These are phyloP conservation scores for Drosophila chauvacae DNA, from an alignment of 1,140 invertebrate species.

Conservation along the genomic window DNA sequence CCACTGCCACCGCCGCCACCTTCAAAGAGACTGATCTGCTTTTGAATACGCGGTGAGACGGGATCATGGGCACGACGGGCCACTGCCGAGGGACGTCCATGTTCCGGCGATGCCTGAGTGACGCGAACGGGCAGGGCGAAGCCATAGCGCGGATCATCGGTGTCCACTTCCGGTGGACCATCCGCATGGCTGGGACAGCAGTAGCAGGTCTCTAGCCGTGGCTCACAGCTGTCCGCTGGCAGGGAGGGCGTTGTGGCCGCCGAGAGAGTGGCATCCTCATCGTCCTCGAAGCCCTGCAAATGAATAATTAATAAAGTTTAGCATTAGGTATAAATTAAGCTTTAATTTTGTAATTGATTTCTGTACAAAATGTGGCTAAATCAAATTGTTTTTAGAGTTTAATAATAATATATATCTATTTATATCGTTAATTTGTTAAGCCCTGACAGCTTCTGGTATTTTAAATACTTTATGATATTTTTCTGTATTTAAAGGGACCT, in stretches of 20 bases:
- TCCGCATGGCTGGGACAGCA: constrained; percentile 68
- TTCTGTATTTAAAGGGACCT: neutral
- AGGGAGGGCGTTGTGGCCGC: constrained; percentile 82
- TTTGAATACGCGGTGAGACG: constrained; percentile 76
- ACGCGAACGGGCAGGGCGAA: constrained; percentile 61
- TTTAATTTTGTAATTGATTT: no score
- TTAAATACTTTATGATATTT: neutral
- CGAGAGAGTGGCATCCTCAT: constrained; percentile 86
- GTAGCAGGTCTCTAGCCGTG: constrained; percentile 67
- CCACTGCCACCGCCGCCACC: constrained; percentile 11
- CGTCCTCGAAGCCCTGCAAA: constrained; percentile 77
- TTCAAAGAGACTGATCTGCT: constrained; percentile 80
- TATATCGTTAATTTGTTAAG: no score
- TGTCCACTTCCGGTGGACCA: constrained; percentile 65
- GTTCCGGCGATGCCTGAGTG: constrained; percentile 65
- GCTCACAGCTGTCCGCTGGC: constrained; percentile 55
- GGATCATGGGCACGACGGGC: constrained; percentile 69
- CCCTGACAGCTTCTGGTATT: neutral
- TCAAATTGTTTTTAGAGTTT: neutral
- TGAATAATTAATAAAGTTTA: neutral
- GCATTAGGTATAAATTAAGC: neutral
- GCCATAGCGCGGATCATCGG: constrained; percentile 60
- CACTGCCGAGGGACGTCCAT: neutral
- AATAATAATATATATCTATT: neutral
- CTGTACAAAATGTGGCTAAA: neutral